These are phyloP conservation scores for Pangasius sanitwongsei DNA, from an alignment of 2,797 vertebrate species.

Conservation along the genomic window DNA sequence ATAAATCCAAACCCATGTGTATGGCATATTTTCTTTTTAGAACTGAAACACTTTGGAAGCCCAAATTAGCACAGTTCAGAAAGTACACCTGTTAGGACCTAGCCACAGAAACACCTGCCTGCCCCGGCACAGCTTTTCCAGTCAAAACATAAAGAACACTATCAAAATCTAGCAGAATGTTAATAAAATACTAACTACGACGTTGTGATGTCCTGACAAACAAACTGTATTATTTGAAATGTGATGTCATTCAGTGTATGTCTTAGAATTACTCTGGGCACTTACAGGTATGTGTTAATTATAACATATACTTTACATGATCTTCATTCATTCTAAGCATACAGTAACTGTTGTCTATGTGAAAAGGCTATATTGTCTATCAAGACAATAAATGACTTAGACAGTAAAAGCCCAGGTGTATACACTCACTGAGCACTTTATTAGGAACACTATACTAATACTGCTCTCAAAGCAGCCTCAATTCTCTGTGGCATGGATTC, in stretches of 20 bases:
- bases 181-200: not conserved
- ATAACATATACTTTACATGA: not conserved
- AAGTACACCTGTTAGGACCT: not conserved
- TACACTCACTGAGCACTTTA: too few species aligned
- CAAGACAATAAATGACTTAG: not conserved
- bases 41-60: slow-evolving; percentile 3
- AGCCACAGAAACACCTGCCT: slow-evolving; percentile 1
- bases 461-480: not conserved
- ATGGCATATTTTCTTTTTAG: not conserved
- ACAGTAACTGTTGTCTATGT: not conserved
- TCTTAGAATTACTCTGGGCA: not conserved
- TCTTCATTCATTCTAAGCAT: not conserved
- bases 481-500: not conserved
- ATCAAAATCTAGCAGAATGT: not conserved
- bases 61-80: not conserved
- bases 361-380: not conserved
- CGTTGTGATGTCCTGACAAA: not conserved
- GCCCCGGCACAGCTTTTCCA: not conserved
- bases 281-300: not conserved
- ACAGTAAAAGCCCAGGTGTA: not conserved
- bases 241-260: not conserved
- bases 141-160: not conserved
- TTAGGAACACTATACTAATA: not conserved
- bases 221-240: not conserved
- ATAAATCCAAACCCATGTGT: not conserved